Evolutionary conservation across 2,113 vertebrate species (phyloP), one percentile per base, ranked within the genome.

Genomic region (Aythya baeri): DNA sequence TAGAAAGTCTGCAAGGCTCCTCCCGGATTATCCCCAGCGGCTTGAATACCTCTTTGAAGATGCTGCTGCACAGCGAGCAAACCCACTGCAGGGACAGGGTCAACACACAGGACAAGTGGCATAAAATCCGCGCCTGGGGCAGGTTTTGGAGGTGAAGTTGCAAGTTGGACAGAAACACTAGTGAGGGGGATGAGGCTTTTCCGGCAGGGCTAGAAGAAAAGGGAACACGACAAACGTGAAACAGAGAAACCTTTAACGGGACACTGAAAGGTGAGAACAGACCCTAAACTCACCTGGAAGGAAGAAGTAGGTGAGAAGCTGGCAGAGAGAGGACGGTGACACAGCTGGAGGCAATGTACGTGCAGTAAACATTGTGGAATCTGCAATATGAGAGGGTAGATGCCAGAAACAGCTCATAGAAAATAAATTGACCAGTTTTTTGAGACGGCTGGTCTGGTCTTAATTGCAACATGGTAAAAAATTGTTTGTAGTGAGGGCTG

Each of bases 1-100:
- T 10, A 86, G 59, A 44, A 88, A 44, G 46, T 10, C n/a, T 32
- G 20, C 46, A 90, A 58, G n/a, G 27, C 16, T 68, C 29, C 52
- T 67, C 46, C 57, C 50, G 86, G 36, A 57, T 68, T 21, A 66
- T 76, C 36, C 29, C 55, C 76, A 70, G 61, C 77, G 80, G 31
- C n/a, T 44, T 80, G 32, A 83, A 61, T 96, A 98, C 98, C 98
- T 98, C 96, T 94, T 57, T 96, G 94, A 97, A 98, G 73, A 97
- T 86, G 89, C 94, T 96, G 76, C 80, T 96, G 81, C 98, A 98
- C 61, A 97, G 87, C 12, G 98, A 97, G 88, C 98, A 98, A 62
- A 93, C 89, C 97, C 98, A 98, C 0, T 94, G 86, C 84, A 98
- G 67, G 86, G 94, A 94, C 55, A 98, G 66, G 70, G 81, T 96